Evolutionary conservation across 2,113 vertebrate genomes (phyloP).

Genomic region (Triplophysa tibetana): DNA sequence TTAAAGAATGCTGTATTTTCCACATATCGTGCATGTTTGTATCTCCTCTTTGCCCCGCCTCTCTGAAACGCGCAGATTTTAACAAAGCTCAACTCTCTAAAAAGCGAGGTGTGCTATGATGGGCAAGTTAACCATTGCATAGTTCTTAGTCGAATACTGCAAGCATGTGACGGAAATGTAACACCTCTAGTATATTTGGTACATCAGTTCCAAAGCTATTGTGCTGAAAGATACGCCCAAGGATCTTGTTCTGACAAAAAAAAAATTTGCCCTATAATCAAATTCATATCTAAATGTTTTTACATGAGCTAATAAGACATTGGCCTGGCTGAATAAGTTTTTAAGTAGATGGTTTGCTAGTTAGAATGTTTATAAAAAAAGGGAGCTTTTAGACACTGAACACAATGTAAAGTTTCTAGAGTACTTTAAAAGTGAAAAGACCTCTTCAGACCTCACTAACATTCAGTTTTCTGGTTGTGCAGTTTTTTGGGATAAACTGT

Average conservation of each 20-base stretch:
- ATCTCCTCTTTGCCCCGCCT: too few relatives aligned
- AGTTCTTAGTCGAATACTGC: too few relatives aligned
- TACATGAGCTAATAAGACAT: neutral
- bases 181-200: too few relatives aligned
- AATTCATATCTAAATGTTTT: neutral
- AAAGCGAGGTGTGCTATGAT: too few relatives aligned
- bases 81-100: too few relatives aligned
- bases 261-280: neutral
- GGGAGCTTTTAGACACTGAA: neutral
- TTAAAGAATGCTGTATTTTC: too few relatives aligned
- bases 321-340: neutral
- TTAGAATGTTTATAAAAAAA: neutral
- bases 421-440: neutral
- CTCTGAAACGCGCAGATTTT: too few relatives aligned
- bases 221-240: too few relatives aligned
- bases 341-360: neutral
- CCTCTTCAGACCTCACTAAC: neutral
- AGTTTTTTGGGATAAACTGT: neutral
- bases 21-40: too few relatives aligned
- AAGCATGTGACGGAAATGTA: too few relatives aligned
- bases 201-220: too few relatives aligned
- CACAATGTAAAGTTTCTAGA: neutral
- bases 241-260: neutral
- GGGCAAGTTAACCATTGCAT: too few relatives aligned
- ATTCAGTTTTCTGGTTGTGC: neutral